Evolutionary conservation across 2,113 vertebrate genomes (phyloP).

Genomic region (Archocentrus centrarchus): DNA sequence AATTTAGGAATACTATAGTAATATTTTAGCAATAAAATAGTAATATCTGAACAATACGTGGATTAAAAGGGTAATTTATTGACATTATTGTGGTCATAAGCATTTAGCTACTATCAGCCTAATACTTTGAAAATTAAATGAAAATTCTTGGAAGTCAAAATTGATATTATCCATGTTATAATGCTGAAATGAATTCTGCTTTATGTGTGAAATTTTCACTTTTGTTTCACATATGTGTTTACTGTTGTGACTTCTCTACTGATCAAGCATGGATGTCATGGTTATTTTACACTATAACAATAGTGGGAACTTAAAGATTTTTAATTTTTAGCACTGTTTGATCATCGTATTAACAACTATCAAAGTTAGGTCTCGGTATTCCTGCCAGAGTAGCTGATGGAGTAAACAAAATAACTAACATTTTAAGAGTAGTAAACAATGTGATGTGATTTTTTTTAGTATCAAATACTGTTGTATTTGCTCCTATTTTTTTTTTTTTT

Average conservation of each 20-base stretch:
- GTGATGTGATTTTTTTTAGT: not conserved
- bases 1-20: not conserved
- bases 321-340: not conserved
- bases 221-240: not conserved
- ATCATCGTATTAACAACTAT: not conserved
- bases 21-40: not conserved
- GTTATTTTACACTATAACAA: not conserved
- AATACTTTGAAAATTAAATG: not conserved
- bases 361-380: not conserved
- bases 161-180: not conserved
- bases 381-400: not conserved
- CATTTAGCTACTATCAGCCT: not conserved
- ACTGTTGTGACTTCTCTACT: not conserved
- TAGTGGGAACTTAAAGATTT: not conserved
- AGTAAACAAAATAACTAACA: not conserved
- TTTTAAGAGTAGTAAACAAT: not conserved
- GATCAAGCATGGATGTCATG: rapidly evolving
- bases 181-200: not conserved
- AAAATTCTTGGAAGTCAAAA: not conserved
- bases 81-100: too few relatives aligned
- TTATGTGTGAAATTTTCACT: not conserved
- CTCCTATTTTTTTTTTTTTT: not conserved
- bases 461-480: not conserved
- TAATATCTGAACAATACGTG: not conserved
- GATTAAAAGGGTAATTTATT: too few relatives aligned